Evolutionary conservation across 2,888 invertebrate genomes (phyloP).

Genomic region (Parascotia fuliginaria): DNA sequence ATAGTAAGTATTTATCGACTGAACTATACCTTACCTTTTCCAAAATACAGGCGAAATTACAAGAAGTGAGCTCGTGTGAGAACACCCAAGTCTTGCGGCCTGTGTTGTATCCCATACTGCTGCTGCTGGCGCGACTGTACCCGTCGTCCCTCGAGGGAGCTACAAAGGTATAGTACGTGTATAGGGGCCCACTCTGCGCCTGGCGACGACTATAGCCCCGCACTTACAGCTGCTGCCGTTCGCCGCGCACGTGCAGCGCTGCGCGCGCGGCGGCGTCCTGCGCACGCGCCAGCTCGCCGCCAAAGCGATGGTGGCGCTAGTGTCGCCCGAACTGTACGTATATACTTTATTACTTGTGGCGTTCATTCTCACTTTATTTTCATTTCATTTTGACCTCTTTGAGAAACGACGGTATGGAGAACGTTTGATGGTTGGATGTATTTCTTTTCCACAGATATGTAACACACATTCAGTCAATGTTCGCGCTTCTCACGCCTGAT

Average conservation of each 20-base stretch:
- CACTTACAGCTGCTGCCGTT: constrained; percentile 89
- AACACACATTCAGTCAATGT: constrained; percentile 51
- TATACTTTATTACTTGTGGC: not conserved
- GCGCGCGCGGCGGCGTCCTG: constrained; percentile 88
- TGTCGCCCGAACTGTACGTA: constrained; percentile 51
- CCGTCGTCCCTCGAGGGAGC: constrained; percentile 90
- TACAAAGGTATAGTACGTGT: no score
- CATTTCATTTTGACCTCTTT: no score
- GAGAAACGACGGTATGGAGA: no score
- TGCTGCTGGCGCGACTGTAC: constrained; percentile 92
- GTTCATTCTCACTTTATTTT: no score
- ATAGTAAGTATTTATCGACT: no score
- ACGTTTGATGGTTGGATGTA: no score
- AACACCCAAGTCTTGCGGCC: constrained; percentile 76
- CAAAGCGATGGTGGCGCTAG: constrained; percentile 79
- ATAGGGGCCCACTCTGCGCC: no score
- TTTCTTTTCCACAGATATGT: constrained; percentile 28
- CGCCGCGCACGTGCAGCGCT: constrained; percentile 87
- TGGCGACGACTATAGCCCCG: no score
- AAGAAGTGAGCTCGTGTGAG: constrained; percentile 41
- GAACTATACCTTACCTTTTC: not conserved
- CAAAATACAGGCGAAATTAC: constrained; percentile 62
- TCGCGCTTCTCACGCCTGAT: constrained; percentile 41
- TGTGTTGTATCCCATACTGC: constrained; percentile 90
- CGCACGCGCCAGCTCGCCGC: constrained; percentile 91